A percentile compares a stretch with the other conserved stretches of the same genome.
These are phyloP conservation scores for Antedon bifida DNA, from an alignment of 35 echinoderm and acorn worm genomes.

Conservation along the genomic window DNA sequence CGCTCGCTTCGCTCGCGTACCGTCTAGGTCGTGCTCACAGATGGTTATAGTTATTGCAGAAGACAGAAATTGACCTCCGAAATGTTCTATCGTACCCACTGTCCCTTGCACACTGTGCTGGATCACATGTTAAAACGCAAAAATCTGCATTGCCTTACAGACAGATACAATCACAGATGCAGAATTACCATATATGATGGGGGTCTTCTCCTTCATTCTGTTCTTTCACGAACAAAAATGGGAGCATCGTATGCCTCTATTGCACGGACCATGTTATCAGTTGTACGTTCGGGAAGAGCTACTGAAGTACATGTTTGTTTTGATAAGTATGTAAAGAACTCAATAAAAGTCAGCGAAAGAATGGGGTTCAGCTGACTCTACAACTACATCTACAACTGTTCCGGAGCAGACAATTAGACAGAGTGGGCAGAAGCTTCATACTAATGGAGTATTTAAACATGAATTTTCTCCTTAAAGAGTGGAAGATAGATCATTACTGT, in stretches of 20 bases:
- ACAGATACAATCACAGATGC: constrained; percentile 1
- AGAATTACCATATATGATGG: constrained; percentile 5
- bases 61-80: constrained; percentile 39
- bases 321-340: constrained; percentile 33
- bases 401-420: constrained; percentile 47
- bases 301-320: constrained; percentile 29
- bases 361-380: constrained; percentile 15
- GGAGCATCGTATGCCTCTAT: constrained; percentile 14
- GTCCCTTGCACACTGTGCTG: constrained; percentile 17
- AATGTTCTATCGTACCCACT: constrained; percentile 32
- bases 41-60: constrained; percentile 44
- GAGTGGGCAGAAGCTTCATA: constrained; percentile 38
- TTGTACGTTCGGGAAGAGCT: constrained; percentile 9
- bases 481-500: constrained; percentile 34
- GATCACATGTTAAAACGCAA: background rate
- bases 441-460: constrained; percentile 55
- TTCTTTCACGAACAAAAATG: constrained; percentile 17
- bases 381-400: constrained; percentile 25
- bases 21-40: no score
- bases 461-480: constrained; percentile 50
- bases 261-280: constrained; percentile 17
- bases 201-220: constrained; percentile 14
- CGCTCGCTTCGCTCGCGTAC: no score
- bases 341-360: constrained; percentile 37
- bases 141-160: constrained; percentile 15